These are phyloP conservation scores for Tetraneura akinire DNA, from an alignment of 1,140 invertebrate species.

Conservation along the genomic window DNA sequence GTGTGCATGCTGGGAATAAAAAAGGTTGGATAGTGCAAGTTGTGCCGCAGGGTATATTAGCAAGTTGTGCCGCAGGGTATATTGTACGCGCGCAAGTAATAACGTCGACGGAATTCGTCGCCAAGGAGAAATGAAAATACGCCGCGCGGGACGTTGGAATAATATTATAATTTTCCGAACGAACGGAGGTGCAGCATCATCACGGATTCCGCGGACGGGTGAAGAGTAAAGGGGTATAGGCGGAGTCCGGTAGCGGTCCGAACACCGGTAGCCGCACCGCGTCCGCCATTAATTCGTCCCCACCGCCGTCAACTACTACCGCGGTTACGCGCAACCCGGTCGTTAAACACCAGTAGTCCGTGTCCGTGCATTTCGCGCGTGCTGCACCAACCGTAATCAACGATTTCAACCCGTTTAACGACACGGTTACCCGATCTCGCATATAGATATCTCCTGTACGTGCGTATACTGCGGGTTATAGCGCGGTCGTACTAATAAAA, in stretches of 20 bases:
- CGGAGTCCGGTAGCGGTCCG: conserved; percentile 41
- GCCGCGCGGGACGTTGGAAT: not conserved
- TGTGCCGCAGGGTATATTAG: no score
- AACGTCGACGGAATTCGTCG: no score
- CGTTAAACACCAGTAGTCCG: conserved; percentile 39
- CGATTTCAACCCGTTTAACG: not conserved
- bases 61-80: no score
- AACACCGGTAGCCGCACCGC: conserved; percentile 43
- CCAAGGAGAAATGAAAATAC: no score
- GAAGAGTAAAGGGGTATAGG: conserved; percentile 45
- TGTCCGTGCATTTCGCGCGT: not conserved
- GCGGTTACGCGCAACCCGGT: conserved; percentile 25
- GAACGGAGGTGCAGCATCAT: not conserved
- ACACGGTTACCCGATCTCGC: no score
- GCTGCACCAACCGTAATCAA: conserved; percentile 29
- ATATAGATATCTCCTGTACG: not conserved
- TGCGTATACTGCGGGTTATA: not conserved
- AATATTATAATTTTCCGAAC: conserved; percentile 3
- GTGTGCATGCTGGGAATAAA: no score
- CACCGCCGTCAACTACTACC: conserved; percentile 10
- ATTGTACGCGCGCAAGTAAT: no score
- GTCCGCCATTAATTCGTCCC: conserved; percentile 48
- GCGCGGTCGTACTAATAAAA: not conserved
- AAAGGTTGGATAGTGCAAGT: no score
- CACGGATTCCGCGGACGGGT: not conserved